These are phyloP conservation scores for Zapus hudsonius DNA, from an alignment of 2,113 vertebrate species.

Conservation along the genomic window DNA sequence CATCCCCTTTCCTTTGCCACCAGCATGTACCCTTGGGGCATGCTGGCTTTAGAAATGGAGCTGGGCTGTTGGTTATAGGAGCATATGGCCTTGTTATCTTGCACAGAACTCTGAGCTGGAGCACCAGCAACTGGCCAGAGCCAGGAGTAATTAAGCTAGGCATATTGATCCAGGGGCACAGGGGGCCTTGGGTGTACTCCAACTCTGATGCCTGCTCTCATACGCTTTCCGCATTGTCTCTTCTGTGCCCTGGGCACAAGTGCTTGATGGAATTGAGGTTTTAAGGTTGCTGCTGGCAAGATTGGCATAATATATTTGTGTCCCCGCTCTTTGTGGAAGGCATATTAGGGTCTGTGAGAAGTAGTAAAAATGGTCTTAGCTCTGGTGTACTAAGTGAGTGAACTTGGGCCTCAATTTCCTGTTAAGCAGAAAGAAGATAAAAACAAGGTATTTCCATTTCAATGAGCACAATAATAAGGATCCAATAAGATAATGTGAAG, in stretches of 20 bases:
- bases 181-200: not conserved
- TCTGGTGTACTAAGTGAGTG: not conserved
- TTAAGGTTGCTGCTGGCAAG: not conserved
- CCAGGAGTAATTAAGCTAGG: conserved; percentile 42
- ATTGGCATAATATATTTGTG: not conserved
- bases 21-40: not conserved
- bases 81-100: conserved; percentile 57
- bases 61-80: not conserved
- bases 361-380: not conserved
- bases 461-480: not conserved
- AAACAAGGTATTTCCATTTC: not conserved
- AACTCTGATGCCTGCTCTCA: not conserved
- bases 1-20: not conserved
- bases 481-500: not conserved
- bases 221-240: not conserved
- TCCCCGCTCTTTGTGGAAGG: not conserved
- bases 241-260: not conserved
- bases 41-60: conserved; percentile 1
- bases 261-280: not conserved
- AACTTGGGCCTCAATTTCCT: not conserved
- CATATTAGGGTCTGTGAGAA: not conserved
- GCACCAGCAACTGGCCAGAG: conserved; percentile 21
- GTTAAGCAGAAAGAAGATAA: not conserved
- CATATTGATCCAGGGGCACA: not conserved
- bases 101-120: conserved; percentile 13